These are phyloP conservation scores for Cheilosia vernalis DNA, from an alignment of 2,888 invertebrate species.

Conservation along the genomic window DNA sequence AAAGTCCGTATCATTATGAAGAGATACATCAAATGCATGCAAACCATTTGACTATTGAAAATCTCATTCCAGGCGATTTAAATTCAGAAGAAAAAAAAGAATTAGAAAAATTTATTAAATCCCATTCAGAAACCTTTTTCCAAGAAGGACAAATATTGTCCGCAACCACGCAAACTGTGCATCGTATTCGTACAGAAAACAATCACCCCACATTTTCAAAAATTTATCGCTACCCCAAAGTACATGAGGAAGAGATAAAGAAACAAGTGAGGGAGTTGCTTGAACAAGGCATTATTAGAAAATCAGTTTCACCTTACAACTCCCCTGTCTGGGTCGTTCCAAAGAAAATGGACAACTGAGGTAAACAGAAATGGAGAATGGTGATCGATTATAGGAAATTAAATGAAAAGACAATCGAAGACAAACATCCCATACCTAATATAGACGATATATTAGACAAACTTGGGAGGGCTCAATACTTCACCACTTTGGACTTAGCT, in stretches of 20 bases:
- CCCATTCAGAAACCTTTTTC: background rate
- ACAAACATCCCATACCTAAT: slow-evolving; percentile 67
- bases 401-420: slow-evolving; percentile 28
- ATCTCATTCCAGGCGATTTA: background rate
- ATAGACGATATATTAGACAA: slow-evolving; percentile 69
- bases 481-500: slow-evolving; percentile 63
- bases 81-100: slow-evolving; percentile 15
- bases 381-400: too few relatives aligned
- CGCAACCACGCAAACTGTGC: background rate
- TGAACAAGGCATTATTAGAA: too few relatives aligned
- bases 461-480: slow-evolving; percentile 64
- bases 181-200: too few relatives aligned
- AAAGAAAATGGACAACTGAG: background rate
- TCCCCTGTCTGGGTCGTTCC: too few relatives aligned
- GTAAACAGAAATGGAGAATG: slow-evolving; percentile 42
- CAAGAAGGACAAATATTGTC: slow-evolving; percentile 10
- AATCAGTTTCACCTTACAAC: too few relatives aligned
- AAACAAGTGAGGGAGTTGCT: too few relatives aligned
- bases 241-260: too few relatives aligned
- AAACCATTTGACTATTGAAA: slow-evolving; percentile 10
- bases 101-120: background rate
- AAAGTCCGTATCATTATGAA: background rate
- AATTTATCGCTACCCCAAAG: too few relatives aligned
- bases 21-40: background rate
- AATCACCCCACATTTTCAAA: too few relatives aligned